Conservation (phyloP, 1,140 invertebrate species). For the Dendroctonus valens region DNA sequence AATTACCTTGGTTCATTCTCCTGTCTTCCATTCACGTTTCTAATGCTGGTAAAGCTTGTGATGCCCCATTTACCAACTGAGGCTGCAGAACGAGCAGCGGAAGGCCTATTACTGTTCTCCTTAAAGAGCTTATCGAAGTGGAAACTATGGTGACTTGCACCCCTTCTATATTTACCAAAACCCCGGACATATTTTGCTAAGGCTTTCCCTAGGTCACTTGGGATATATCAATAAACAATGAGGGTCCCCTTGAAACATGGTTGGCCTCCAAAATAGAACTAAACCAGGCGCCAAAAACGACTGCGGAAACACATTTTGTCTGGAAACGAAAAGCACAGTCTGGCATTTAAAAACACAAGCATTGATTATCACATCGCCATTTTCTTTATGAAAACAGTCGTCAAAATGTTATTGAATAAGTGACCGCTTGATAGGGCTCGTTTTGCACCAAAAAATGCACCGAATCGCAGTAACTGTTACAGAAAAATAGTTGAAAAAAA, state of each 20-base stretch:
- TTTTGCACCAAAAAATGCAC: slow-evolving; percentile 1
- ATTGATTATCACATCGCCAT: slow-evolving; percentile 34
- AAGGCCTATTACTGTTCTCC: slow-evolving; percentile 84
- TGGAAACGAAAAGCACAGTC: slow-evolving; percentile 1
- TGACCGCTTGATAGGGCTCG: neutral
- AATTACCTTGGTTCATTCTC: slow-evolving; percentile 25
- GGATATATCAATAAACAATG: slow-evolving; percentile 7
- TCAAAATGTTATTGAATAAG: neutral
- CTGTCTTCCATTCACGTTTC: slow-evolving; percentile 70
- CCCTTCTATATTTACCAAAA: slow-evolving; percentile 60
- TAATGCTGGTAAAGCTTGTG: slow-evolving; percentile 87
- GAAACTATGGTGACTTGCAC: slow-evolving; percentile 59
- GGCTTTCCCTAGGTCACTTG: slow-evolving; percentile 4
- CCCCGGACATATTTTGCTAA: slow-evolving; percentile 53
- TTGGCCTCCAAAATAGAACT: neutral
- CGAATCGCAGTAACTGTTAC: neutral
- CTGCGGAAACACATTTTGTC: neutral
- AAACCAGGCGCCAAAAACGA: neutral
- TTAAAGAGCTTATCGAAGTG: slow-evolving; percentile 77
- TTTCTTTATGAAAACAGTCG: slow-evolving; percentile 25
- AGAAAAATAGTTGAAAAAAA: slow-evolving; percentile 4
- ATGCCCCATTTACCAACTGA: slow-evolving; percentile 92
- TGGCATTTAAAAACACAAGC: slow-evolving; percentile 10
- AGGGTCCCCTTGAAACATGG: slow-evolving; percentile 8
- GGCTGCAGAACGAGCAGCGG: slow-evolving; percentile 82